Evolutionary conservation across 2,797 vertebrate species (phyloP).

Genomic region (Coreius guichenoti): DNA sequence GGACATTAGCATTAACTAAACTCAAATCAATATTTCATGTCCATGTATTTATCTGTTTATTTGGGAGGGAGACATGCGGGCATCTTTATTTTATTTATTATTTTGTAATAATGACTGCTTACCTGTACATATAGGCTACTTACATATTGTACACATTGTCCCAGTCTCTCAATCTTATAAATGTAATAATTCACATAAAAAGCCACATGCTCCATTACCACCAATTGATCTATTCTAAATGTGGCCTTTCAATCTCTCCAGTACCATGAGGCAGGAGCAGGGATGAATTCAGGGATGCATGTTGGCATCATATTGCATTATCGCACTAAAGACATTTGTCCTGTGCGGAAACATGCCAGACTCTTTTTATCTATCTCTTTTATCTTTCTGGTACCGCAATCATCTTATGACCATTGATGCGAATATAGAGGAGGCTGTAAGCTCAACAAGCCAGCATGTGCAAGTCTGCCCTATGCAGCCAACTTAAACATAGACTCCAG

Average conservation of each 20-base stretch:
- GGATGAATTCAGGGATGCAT: neutral
- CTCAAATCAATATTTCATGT: neutral
- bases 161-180: neutral
- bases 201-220: neutral
- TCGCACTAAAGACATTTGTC: constrained; percentile 5
- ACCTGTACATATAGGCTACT: neutral
- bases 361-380: neutral
- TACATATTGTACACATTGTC: neutral
- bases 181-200: neutral
- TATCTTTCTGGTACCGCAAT: constrained; percentile 8
- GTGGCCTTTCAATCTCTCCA: neutral
- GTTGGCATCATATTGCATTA: neutral
- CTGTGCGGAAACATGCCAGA: constrained; percentile 9
- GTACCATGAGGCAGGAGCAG: neutral
- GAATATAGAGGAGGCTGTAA: constrained; percentile 46
- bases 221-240: constrained; percentile 6
- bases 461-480: constrained; percentile 32
- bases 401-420: constrained; percentile 29
- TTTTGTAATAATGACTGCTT: neutral
- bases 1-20: neutral
- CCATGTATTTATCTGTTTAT: neutral
- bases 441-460: constrained; percentile 14
- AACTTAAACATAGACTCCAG: constrained; percentile 48
- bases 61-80: neutral
- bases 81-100: neutral